Percentiles rank a stretch among this genome's conserved stretches.
Evolutionary conservation across 2,113 vertebrate genomes (phyloP).

Genomic region (Ellobius talpinus): DNA sequence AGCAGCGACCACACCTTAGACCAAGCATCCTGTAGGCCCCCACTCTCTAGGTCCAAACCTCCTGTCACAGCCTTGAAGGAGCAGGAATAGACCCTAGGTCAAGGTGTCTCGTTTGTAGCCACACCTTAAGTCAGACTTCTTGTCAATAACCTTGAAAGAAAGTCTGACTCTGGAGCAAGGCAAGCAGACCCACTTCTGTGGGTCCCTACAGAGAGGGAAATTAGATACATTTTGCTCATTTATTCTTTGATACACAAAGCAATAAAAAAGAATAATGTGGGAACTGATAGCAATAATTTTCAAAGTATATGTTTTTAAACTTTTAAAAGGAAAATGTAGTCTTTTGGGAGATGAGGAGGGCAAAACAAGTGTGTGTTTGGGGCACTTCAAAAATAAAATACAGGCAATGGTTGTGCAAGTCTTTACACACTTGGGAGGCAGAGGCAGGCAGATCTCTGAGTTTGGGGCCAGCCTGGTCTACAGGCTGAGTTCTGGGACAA

Average conservation of each 20-base stretch:
- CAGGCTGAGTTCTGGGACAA: background rate
- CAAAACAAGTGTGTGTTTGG: background rate
- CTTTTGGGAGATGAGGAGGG: background rate
- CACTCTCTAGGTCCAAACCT: too few species aligned
- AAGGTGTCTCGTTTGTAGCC: too few species aligned
- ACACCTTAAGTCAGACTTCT: too few species aligned
- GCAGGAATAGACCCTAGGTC: too few species aligned
- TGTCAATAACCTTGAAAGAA: too few species aligned
- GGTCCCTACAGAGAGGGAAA: background rate
- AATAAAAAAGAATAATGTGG: background rate
- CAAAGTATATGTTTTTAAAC: conserved; percentile 21
- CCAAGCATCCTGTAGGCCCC: too few species aligned
- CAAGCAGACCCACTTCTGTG: too few species aligned
- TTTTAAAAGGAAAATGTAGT: background rate
- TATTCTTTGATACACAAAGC: background rate
- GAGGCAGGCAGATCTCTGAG: background rate
- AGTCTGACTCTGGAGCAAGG: too few species aligned
- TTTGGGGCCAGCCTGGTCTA: background rate
- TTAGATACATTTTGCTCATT: background rate
- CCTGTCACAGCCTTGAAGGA: too few species aligned
- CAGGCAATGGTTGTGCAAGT: background rate
- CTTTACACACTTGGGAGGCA: background rate
- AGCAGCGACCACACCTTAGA: too few species aligned
- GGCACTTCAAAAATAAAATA: background rate
- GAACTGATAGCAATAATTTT: conserved; percentile 22